Conservation (phyloP, 1,140 invertebrate species). For the Chironomus tepperi region DNA sequence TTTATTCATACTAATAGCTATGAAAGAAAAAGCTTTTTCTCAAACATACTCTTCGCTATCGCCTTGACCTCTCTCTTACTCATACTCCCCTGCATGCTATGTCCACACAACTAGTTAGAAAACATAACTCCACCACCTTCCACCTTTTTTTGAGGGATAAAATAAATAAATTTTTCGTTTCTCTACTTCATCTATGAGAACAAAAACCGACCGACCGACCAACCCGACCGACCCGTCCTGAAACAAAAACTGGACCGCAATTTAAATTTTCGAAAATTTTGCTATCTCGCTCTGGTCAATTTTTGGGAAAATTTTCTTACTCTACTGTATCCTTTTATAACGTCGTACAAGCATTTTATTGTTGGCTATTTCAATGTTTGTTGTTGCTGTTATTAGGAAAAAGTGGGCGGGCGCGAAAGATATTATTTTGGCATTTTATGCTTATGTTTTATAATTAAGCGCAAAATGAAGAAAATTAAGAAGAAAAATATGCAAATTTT, state of each 20-base stretch:
- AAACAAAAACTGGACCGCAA: conserved; percentile 20
- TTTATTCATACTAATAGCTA: neutral
- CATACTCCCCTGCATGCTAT: no score
- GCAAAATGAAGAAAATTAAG: neutral
- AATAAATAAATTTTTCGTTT: neutral
- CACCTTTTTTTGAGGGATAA: neutral
- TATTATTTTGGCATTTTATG: neutral
- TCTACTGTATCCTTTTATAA: neutral
- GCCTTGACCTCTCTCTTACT: neutral
- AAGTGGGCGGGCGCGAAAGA: neutral
- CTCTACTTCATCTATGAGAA: neutral
- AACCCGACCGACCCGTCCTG: no score
- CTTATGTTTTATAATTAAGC: neutral
- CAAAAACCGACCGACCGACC: neutral
- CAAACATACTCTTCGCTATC: neutral
- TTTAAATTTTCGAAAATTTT: conserved; percentile 20
- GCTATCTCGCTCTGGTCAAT: conserved; percentile 21
- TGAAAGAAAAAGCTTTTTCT: neutral
- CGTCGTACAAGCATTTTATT: neutral
- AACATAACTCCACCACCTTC: neutral
- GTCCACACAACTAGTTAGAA: no score
- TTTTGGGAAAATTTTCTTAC: conserved; percentile 14
- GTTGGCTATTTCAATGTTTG: neutral
- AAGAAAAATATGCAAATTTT: neutral
- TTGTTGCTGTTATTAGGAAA: neutral